Percentiles rank a stretch among this genome's conserved stretches.
Conservation (phyloP, 2,113 vertebrate genomes). For the Puntigrus tetrazona region DNA sequence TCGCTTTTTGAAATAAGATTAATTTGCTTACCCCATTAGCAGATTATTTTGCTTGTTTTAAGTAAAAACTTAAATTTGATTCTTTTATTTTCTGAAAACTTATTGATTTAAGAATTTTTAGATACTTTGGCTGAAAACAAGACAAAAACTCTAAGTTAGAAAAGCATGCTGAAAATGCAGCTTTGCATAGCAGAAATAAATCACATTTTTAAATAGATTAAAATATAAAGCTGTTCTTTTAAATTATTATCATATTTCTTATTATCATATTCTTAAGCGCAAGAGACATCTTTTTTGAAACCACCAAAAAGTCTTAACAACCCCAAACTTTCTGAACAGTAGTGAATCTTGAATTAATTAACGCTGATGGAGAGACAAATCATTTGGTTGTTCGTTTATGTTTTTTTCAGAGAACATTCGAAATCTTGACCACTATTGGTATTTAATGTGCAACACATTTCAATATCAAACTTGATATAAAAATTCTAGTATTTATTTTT, state of each 20-base stretch:
- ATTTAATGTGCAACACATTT: neutral
- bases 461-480: neutral
- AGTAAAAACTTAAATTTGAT: no score
- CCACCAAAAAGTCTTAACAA: neutral
- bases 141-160: no score
- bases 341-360: neutral
- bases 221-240: neutral
- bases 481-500: neutral
- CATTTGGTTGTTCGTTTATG: neutral
- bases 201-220: neutral
- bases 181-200: neutral
- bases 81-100: no score
- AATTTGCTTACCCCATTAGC: no score
- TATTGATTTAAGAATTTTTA: no score
- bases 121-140: no score
- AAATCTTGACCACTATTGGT: neutral
- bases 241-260: neutral
- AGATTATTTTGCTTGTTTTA: no score
- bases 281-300: neutral
- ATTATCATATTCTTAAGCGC: neutral
- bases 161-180: neutral
- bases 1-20: no score
- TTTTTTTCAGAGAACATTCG: neutral
- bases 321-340: neutral
- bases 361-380: neutral